phyloP scores from a whole-genome alignment of 2,797 vertebrate species.

The Cuniculus paca region DNA sequence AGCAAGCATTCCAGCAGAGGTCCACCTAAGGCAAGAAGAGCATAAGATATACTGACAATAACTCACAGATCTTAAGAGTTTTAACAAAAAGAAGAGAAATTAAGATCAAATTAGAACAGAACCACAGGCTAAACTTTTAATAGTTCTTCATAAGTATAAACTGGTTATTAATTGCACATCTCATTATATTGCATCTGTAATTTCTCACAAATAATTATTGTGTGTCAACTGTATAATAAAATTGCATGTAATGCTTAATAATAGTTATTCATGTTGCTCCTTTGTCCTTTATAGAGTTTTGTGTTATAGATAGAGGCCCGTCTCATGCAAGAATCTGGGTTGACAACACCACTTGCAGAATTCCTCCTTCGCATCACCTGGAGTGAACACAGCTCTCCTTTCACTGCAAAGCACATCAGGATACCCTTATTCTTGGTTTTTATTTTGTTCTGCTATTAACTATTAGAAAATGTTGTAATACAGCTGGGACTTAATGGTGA shows the following conservation, averaged over 20 bases:
- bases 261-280: not conserved
- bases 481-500: not conserved
- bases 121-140: not conserved
- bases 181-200: not conserved
- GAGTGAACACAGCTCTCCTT: not conserved
- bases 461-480: not conserved
- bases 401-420: not conserved
- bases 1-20: slow-evolving; percentile 70
- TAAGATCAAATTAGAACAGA: not conserved
- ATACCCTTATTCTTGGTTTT: not conserved
- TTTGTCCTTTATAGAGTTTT: not conserved
- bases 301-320: not conserved
- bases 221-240: not conserved
- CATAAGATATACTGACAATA: not conserved
- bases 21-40: slow-evolving; percentile 71
- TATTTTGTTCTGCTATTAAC: not conserved
- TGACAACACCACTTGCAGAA: not conserved
- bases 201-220: not conserved
- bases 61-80: not conserved
- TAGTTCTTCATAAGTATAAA: not conserved
- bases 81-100: slow-evolving; percentile 34
- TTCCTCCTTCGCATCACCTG: not conserved
- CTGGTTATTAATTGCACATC: not conserved
- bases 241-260: not conserved
- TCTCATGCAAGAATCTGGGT: not conserved